Conservation (phyloP, 2,113 vertebrate species). For the Epinephelus fuscoguttatus region DNA sequence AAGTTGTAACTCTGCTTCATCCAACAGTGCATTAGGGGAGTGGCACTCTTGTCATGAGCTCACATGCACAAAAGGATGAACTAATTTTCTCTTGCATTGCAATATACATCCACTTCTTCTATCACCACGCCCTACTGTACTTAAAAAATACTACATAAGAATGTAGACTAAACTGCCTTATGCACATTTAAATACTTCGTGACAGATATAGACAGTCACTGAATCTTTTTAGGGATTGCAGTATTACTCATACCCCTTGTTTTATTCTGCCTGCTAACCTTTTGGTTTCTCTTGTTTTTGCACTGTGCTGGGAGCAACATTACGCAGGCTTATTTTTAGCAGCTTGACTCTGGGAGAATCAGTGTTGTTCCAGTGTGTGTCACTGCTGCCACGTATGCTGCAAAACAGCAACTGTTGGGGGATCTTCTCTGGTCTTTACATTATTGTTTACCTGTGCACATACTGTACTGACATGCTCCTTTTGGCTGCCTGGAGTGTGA, state of each 20-base stretch:
- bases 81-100: background rate
- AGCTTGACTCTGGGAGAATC: slow-evolving; percentile 69
- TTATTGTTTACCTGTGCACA: background rate
- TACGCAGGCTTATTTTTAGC: slow-evolving; percentile 79
- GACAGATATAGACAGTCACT: slow-evolving; percentile 8
- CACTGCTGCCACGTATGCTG: slow-evolving; percentile 21
- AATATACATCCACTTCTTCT: background rate
- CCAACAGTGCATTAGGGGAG: background rate
- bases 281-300: slow-evolving; percentile 60
- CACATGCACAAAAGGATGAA: background rate
- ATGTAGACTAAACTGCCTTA: background rate
- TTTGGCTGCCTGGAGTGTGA: background rate
- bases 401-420: slow-evolving; percentile 44
- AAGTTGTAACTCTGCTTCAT: background rate
- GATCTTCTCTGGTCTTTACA: background rate
- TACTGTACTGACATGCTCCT: background rate
- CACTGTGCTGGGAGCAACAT: slow-evolving; percentile 55
- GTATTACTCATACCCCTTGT: slow-evolving; percentile 31
- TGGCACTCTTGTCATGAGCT: background rate
- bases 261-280: slow-evolving; percentile 59
- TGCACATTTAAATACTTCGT: background rate
- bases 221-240: slow-evolving; percentile 6
- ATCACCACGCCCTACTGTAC: background rate
- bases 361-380: slow-evolving; percentile 38
- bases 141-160: background rate